A percentile compares a stretch with the other conserved stretches of the same genome.
Evolutionary conservation across 1,140 invertebrate species (phyloP).

Genomic region (Parasteatoda tepidariorum): DNA sequence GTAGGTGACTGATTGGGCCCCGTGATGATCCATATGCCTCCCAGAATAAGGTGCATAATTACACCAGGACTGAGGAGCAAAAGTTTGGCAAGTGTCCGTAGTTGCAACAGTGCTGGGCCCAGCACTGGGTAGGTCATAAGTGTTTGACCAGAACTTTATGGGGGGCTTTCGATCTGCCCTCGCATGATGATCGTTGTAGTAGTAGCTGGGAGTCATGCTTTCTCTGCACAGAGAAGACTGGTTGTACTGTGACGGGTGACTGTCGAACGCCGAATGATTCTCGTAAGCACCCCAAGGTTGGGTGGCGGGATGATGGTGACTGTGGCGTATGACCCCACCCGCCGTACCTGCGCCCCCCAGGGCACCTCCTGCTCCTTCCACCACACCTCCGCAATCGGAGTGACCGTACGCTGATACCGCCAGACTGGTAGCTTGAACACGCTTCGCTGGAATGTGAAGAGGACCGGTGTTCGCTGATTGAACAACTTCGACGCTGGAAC

Average conservation of each 20-base stretch:
- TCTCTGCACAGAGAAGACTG: constrained; percentile 73
- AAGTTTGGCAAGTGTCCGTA: constrained; percentile 76
- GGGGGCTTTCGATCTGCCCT: constrained; percentile 71
- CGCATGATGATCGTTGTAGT: constrained; percentile 71
- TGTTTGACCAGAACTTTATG: constrained; percentile 78
- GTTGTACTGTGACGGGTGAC: constrained; percentile 65
- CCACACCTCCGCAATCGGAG: constrained; percentile 67
- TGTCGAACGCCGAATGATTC: constrained; percentile 74
- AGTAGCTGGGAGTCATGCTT: constrained; percentile 78
- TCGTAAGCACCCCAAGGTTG: constrained; percentile 77
- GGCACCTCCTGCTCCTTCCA: constrained; percentile 16
- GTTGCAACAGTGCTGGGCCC: constrained; percentile 71
- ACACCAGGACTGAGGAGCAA: constrained; percentile 65
- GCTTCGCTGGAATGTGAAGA: constrained; percentile 85
- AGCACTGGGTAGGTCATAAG: constrained; percentile 64
- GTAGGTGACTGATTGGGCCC: constrained; percentile 66
- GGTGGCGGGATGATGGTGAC: constrained; percentile 65
- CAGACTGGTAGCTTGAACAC: constrained; percentile 71
- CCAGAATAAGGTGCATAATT: constrained; percentile 74
- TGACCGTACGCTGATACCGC: constrained; percentile 66
- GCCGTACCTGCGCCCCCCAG: constrained; percentile 64
- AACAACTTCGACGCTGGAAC: constrained; percentile 54
- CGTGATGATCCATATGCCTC: constrained; percentile 66
- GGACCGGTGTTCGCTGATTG: constrained; percentile 67
- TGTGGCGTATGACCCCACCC: constrained; percentile 79